Evolutionary conservation across 1,140 invertebrate genomes (phyloP), one percentile per base, ranked within the genome.

Genomic region (Nebria ingens): DNA sequence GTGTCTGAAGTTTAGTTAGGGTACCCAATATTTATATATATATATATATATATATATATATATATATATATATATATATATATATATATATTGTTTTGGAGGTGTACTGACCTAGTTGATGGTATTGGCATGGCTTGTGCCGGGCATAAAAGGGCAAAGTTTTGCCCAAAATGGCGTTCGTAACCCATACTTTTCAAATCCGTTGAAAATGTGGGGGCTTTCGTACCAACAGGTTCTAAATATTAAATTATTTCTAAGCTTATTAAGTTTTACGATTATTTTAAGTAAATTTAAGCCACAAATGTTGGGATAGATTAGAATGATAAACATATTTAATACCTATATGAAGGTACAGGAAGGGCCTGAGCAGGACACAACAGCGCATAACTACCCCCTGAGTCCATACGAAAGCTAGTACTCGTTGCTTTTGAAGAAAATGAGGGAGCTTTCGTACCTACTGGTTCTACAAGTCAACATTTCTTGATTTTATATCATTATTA

Each of bases 61-160:
- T n/a, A n/a, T n/a, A n/a, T n/a, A n/a, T n/a, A n/a, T n/a, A n/a
- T n/a, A n/a, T n/a, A n/a, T n/a, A n/a, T n/a, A n/a, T n/a, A n/a
- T n/a, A n/a, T n/a, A n/a, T n/a, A n/a, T n/a, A n/a, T n/a, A n/a
- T n/a, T n/a, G n/a, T n/a, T 29, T 6, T 29, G 13, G 4, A 29
- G 25, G 4, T 29, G 4, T 29, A 29, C 25, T 63, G 71, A 81
- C 79, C 76, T 77, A 70, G 75, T 78, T 59, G 69, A 64, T 12
- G 78, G 78, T 17, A 76, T 76, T 57, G 85, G 86, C 72, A 77
- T 85, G 34, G 80, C 84, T 74, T 89, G 85, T 53, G 83, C 82
- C 68, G 82, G 84, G 64, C 84, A 87, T 11, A 86, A 71, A 51
- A 87, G 67, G 20, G 76, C 79, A 71, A 86, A 83, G 60, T 71